phyloP scores from a whole-genome alignment of 2,113 vertebrate species.

The Oncorhynchus clarkii region DNA sequence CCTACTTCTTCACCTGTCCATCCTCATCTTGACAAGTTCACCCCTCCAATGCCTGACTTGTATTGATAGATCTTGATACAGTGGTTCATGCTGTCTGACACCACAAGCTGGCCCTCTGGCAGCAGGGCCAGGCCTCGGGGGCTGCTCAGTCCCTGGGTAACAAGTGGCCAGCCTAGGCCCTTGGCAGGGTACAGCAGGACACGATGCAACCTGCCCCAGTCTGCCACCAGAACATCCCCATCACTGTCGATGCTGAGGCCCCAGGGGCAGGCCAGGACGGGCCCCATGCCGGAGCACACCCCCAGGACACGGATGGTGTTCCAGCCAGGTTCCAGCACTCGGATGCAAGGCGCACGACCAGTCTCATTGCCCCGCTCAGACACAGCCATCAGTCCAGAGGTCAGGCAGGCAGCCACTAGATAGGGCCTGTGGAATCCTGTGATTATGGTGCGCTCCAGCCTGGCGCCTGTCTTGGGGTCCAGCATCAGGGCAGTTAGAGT shows the following conservation, averaged over 20 bases:
- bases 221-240: slow-evolving; percentile 77
- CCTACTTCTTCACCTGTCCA: neutral
- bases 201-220: slow-evolving; percentile 74
- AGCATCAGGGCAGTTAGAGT: slow-evolving; percentile 69
- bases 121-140: slow-evolving; percentile 75
- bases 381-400: slow-evolving; percentile 71
- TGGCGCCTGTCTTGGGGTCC: slow-evolving; percentile 67
- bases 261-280: slow-evolving; percentile 76
- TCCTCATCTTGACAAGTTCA: neutral
- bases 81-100: slow-evolving; percentile 82
- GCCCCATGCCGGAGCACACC: slow-evolving; percentile 69
- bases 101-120: slow-evolving; percentile 68
- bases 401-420: slow-evolving; percentile 71
- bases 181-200: slow-evolving; percentile 71
- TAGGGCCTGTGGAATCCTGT: slow-evolving; percentile 78
- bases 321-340: slow-evolving; percentile 76
- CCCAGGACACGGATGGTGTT: slow-evolving; percentile 74
- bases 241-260: slow-evolving; percentile 76
- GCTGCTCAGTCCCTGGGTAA: slow-evolving; percentile 67
- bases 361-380: slow-evolving; percentile 75
- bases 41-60: slow-evolving; percentile 52
- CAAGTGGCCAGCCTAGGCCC: slow-evolving; percentile 65
- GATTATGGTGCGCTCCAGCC: slow-evolving; percentile 68
- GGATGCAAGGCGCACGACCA: slow-evolving; percentile 73
- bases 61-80: slow-evolving; percentile 79